These are phyloP conservation scores for Cyrtodaria siliqua DNA, from an alignment of 2,888 invertebrate species.

Conservation along the genomic window DNA sequence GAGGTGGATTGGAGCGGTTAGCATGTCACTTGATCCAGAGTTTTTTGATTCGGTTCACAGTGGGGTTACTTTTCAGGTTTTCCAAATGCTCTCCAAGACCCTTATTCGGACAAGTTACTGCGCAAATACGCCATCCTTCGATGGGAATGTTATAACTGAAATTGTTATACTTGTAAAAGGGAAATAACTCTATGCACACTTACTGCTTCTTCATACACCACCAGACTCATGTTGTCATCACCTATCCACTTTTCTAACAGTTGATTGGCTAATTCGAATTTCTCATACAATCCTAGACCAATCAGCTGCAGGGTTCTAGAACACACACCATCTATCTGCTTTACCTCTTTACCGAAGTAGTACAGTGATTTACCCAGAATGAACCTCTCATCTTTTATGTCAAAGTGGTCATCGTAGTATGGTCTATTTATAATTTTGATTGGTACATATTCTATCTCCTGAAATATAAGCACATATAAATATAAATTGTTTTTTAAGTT, in stretches of 20 bases:
- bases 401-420: conserved; percentile 96
- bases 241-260: conserved; percentile 71
- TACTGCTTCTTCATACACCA: conserved; percentile 68
- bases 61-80: too few relatives aligned
- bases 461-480: conserved; percentile 25
- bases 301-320: conserved; percentile 87
- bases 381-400: conserved; percentile 90
- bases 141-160: too few relatives aligned
- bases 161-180: too few relatives aligned
- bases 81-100: too few relatives aligned
- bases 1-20: too few relatives aligned
- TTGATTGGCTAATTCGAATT: conserved; percentile 88
- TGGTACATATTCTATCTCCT: conserved; percentile 89
- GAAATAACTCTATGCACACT: too few relatives aligned
- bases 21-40: too few relatives aligned
- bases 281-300: conserved; percentile 90
- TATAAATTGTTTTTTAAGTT: too few relatives aligned
- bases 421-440: conserved; percentile 93
- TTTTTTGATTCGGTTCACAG: too few relatives aligned
- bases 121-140: too few relatives aligned
- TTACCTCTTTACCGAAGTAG: conserved; percentile 72
- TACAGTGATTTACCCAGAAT: conserved; percentile 94
- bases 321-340: conserved; percentile 64
- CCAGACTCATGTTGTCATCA: conserved; percentile 9
- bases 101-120: too few relatives aligned